Evolutionary conservation across 1,140 invertebrate genomes (phyloP).

Genomic region (Caerostris extrusa): DNA sequence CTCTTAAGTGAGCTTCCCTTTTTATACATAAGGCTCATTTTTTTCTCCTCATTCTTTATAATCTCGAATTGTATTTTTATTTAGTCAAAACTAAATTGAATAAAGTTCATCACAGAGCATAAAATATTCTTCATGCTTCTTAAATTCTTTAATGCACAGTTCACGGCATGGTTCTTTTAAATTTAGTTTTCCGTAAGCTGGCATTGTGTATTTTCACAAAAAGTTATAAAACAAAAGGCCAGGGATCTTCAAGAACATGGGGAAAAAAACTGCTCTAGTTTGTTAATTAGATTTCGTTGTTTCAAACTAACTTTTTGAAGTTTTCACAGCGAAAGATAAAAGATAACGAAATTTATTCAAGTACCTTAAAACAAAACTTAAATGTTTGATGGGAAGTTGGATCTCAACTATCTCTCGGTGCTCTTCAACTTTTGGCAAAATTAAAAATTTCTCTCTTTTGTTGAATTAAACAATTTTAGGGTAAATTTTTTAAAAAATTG

Average conservation of each 20-base stretch:
- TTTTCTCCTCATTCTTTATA: not conserved
- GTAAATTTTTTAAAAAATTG: not conserved
- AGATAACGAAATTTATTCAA: constrained; percentile 28
- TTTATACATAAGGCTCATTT: not conserved
- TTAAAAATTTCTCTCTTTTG: not conserved
- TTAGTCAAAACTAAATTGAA: not conserved
- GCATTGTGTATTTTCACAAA: not conserved
- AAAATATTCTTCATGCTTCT: constrained; percentile 13
- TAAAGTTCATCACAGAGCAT: not conserved
- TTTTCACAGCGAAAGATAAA: not conserved
- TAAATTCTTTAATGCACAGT: not conserved
- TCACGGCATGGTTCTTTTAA: not conserved
- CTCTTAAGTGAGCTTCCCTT: not conserved
- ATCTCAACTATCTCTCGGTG: not conserved
- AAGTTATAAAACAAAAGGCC: constrained; percentile 21
- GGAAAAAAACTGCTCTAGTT: not conserved
- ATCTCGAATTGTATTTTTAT: not conserved
- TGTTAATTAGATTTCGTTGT: constrained; percentile 36
- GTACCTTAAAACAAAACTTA: constrained; percentile 16
- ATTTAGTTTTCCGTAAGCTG: not conserved
- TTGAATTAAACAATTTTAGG: not conserved
- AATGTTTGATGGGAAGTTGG: not conserved
- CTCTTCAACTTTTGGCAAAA: not conserved
- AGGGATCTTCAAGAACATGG: not conserved
- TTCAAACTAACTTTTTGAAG: not conserved